Conservation (phyloP, 2,888 invertebrate genomes). For the Papilio gigon region DNA sequence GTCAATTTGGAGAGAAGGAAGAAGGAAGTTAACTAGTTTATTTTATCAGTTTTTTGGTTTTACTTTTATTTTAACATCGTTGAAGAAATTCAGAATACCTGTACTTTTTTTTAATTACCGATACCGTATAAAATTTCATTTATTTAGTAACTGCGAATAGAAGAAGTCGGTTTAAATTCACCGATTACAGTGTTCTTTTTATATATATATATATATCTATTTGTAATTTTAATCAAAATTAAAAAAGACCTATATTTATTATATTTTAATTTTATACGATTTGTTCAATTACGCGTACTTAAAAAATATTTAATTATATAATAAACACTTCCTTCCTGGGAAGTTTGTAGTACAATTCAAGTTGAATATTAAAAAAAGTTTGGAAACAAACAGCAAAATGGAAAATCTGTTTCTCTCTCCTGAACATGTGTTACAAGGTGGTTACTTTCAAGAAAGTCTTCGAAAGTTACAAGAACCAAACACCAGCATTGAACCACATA, state of each 20-base stretch:
- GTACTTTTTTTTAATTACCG: background rate
- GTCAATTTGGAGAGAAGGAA: background rate
- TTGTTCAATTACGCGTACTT: background rate
- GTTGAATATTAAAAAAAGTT: background rate
- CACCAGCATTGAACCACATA: constrained; percentile 86
- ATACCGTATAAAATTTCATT: background rate
- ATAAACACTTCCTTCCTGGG: background rate
- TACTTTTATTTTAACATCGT: background rate
- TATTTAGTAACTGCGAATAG: background rate
- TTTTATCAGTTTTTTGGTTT: background rate
- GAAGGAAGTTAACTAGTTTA: background rate
- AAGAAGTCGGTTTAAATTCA: background rate
- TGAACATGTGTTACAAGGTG: constrained; percentile 89
- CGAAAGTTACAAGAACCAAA: constrained; percentile 91
- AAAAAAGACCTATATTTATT: too few species aligned
- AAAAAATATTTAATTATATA: background rate
- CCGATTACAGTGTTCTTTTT: background rate
- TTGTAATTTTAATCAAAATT: too few species aligned
- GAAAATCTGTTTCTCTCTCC: constrained; percentile 69
- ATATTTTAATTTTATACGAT: background rate
- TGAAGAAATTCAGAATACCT: background rate
- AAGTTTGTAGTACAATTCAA: background rate
- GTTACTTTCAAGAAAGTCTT: constrained; percentile 92
- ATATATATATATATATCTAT: too few species aligned
- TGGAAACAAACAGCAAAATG: constrained; percentile 50